These are phyloP conservation scores for Dendroctonus valens DNA, from an alignment of 1,140 invertebrate genomes.

Conservation along the genomic window DNA sequence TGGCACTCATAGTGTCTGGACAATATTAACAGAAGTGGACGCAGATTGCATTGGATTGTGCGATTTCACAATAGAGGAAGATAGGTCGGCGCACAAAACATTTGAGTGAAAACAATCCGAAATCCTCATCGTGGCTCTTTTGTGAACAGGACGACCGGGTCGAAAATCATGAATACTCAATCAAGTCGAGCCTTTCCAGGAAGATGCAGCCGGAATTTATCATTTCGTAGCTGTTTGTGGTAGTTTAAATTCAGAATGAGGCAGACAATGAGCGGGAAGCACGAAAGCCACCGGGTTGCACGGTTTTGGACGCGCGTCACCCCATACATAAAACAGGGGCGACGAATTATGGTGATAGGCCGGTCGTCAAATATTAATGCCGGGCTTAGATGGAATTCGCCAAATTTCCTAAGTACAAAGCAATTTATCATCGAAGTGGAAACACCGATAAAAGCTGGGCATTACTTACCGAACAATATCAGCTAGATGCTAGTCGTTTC, in stretches of 20 bases:
- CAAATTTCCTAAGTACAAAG: conserved; percentile 9
- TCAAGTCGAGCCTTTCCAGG: conserved; percentile 2
- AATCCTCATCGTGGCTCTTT: too few species aligned
- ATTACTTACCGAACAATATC: neutral
- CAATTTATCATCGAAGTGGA: conserved; percentile 20
- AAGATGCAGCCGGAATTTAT: conserved; percentile 26
- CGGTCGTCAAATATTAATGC: conserved; percentile 19
- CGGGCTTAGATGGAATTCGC: conserved; percentile 16
- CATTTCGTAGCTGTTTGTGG: conserved; percentile 18
- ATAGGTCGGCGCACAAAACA: too few species aligned
- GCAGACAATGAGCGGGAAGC: conserved; percentile 24
- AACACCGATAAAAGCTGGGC: conserved; percentile 1
- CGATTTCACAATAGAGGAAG: too few species aligned
- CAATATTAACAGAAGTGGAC: too few species aligned
- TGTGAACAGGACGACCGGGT: neutral
- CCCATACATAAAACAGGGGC: conserved; percentile 24
- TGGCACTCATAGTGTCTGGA: too few species aligned
- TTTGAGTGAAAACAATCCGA: too few species aligned
- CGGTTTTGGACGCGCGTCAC: conserved; percentile 11
- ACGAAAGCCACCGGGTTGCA: conserved; percentile 27
- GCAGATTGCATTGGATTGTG: too few species aligned
- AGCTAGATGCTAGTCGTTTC: too few species aligned
- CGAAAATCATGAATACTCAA: conserved; percentile 30
- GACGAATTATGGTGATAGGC: conserved; percentile 20
- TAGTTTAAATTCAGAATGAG: conserved; percentile 26